Base-by-base conservation (phyloP, 2,113 vertebrate genomes). In the Anarhynchus alexandrinus region DNA sequence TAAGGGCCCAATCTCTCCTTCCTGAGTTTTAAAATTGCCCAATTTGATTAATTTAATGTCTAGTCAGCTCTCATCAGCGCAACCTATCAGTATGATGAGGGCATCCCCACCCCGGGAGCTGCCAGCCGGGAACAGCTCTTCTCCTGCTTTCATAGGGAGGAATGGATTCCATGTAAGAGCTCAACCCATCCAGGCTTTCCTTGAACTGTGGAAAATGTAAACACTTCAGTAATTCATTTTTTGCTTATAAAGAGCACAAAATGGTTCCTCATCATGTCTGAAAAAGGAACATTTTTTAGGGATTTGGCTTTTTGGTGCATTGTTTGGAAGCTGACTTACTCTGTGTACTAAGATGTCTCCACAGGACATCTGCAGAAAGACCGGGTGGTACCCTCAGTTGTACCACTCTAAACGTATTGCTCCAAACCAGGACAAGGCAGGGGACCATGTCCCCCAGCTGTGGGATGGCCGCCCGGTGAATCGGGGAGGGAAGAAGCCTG, bases 101-200 rank as follows among this genome's bases (percentile, higher is more conserved):
- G 34, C 18, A 43, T 61, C 57, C 30, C 36, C 74, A 90, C 23
- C 19, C 64, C 15, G 18, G 58, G 81, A 90, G 49, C 86, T 96
- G 73, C 93, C 62, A 89, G 65, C 14, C 0, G 0, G 47, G 62
- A 36, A 76, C 52, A 82, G 65, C 23, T 96, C 71, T 86, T 90
- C 86, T 58, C 66, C 62, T 74, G 36, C 0, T 0, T 45, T 78
- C 11, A 0, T 17, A 32, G 0, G 0, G 29, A 32, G 34, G 5
- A 57, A 65, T 23, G 34, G 34, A 66, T 58, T 82, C 6, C 5
- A 13, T 21, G 11, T 38, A 47, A 83, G 43, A 82, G 26, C 72
- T 74, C 66, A 87, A 32, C 17, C 5, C 61, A 61, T 15, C 5
- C 26, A 34, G 0, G 2, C 12, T 36, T 59, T 23, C 27, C 12